Evolutionary conservation across 1,140 invertebrate genomes (phyloP).

Genomic region (Apolygus lucorum): DNA sequence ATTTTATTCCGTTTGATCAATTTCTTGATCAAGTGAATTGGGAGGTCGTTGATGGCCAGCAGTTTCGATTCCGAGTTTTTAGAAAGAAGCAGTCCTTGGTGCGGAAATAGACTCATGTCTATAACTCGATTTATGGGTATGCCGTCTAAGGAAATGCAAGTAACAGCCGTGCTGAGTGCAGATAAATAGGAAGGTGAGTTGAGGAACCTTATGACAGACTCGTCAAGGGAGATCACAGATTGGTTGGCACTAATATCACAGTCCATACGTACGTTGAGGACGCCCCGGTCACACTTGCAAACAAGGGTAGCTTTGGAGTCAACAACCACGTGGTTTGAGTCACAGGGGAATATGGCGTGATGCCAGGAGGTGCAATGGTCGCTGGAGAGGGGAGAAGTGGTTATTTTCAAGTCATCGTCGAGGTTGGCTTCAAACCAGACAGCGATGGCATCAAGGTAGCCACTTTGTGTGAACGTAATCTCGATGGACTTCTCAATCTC

Average conservation of each 20-base stretch:
- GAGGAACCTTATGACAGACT: not conserved
- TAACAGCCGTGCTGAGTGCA: not conserved
- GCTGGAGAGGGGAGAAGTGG: slow-evolving; percentile 38
- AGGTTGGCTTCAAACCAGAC: slow-evolving; percentile 66
- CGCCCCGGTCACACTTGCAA: not conserved
- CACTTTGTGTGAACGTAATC: slow-evolving; percentile 32
- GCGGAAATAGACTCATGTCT: not conserved
- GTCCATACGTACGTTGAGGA: not conserved
- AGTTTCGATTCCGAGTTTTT: not conserved
- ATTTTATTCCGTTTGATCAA: not conserved
- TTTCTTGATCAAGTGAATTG: not conserved
- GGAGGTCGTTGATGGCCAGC: not conserved
- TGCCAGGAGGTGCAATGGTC: slow-evolving; percentile 35
- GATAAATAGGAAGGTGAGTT: not conserved
- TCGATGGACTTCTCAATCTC: slow-evolving; percentile 9
- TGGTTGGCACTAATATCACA: not conserved
- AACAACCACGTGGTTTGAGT: not conserved
- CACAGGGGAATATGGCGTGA: slow-evolving; percentile 6
- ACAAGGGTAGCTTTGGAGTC: not conserved
- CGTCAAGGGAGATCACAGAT: not conserved
- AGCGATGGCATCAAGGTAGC: slow-evolving; percentile 52
- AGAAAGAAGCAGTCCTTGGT: not conserved
- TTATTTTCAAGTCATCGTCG: slow-evolving; percentile 52
- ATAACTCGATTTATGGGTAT: not conserved
- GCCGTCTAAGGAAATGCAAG: not conserved